Percentiles rank a stretch among this genome's conserved stretches.
These are phyloP conservation scores for Emydoidea blandingii DNA, from an alignment of 2,797 vertebrate genomes.

Conservation along the genomic window DNA sequence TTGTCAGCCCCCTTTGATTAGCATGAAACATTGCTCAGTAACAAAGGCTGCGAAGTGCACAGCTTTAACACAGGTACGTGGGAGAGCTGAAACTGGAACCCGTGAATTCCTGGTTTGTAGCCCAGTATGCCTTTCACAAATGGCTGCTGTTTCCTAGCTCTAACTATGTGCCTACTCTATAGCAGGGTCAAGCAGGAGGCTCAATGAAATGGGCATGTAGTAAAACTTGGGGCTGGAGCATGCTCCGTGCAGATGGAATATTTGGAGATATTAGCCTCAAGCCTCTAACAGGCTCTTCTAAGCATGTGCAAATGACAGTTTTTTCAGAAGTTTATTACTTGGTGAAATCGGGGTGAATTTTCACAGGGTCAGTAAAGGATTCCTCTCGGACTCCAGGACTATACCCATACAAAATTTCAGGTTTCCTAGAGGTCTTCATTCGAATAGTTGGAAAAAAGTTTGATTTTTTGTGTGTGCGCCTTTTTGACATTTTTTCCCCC, in stretches of 20 bases:
- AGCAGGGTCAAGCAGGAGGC: neutral
- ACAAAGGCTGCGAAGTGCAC: rapidly evolving
- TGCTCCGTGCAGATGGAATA: no score
- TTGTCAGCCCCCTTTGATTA: neutral
- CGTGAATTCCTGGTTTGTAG: rapidly evolving
- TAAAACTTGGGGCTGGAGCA: no score
- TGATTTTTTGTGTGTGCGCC: neutral
- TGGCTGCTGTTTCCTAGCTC: rapidly evolving
- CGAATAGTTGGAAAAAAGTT: neutral
- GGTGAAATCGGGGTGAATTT: neutral
- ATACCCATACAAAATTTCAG: neutral
- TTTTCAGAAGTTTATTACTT: neutral
- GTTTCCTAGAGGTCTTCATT: neutral
- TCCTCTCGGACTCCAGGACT: neutral
- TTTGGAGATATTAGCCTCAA: neutral
- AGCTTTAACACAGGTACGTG: rapidly evolving
- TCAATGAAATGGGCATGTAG: no score
- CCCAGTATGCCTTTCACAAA: neutral
- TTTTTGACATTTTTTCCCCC: neutral
- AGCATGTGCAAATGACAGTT: neutral
- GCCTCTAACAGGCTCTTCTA: neutral
- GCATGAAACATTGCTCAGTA: rapidly evolving
- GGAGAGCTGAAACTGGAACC: neutral
- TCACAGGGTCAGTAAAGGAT: neutral
- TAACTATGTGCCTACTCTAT: rapidly evolving